A percentile compares a stretch with the other conserved stretches of the same genome.
phyloP scores from a whole-genome alignment of 1,140 invertebrate species.

The Meloidogyne hapla region DNA sequence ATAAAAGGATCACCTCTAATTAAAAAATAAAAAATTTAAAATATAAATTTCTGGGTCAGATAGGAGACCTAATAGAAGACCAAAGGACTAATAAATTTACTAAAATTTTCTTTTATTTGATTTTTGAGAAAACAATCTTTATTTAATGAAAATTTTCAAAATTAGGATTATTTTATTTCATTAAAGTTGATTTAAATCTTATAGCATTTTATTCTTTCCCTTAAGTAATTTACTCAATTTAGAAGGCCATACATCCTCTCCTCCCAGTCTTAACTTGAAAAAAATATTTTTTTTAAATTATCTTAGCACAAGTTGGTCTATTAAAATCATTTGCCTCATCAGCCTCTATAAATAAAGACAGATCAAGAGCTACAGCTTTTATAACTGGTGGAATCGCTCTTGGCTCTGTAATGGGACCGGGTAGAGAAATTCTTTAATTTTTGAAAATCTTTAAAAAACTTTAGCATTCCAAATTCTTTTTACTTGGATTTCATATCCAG shows the following conservation, averaged over 20 bases:
- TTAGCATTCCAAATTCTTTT: slow-evolving; percentile 37
- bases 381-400: slow-evolving; percentile 66
- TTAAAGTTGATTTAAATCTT: slow-evolving; percentile 7
- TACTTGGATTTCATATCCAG: slow-evolving; percentile 36
- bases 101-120: too few species aligned
- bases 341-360: slow-evolving; percentile 33
- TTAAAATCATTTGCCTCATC: slow-evolving; percentile 36
- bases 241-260: too few species aligned
- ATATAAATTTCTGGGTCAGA: too few species aligned
- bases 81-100: too few species aligned
- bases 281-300: slow-evolving; percentile 14
- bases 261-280: slow-evolving; percentile 10
- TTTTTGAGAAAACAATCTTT: too few species aligned
- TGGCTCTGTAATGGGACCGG: slow-evolving; percentile 65
- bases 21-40: too few species aligned
- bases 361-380: slow-evolving; percentile 47
- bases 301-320: slow-evolving; percentile 32
- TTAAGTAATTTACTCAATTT: too few species aligned
- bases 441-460: not conserved
- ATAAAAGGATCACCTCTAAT: too few species aligned
- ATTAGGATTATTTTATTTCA: too few species aligned
- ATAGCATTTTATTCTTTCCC: not conserved
- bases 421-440: too few species aligned
- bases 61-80: too few species aligned
- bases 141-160: too few species aligned